Conservation (phyloP, 1,140 invertebrate species). For the Mesaphorura yosii region DNA sequence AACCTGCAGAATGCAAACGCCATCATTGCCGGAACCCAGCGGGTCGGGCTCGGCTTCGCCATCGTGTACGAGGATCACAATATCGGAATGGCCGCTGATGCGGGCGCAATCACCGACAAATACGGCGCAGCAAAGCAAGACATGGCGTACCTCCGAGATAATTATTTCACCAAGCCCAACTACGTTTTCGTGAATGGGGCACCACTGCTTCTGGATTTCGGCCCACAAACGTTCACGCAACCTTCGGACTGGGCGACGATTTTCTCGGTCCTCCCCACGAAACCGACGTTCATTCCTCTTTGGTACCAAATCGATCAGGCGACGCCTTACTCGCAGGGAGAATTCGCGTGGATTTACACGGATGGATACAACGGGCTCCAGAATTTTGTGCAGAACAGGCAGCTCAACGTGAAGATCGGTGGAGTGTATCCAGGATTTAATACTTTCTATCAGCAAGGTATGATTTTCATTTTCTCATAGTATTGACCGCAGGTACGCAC, state of each 20-base stretch:
- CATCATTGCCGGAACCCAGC: slow-evolving; percentile 1
- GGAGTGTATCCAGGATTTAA: no score
- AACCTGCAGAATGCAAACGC: slow-evolving; percentile 6
- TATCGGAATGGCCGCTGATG: slow-evolving; percentile 5
- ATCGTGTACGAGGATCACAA: no score
- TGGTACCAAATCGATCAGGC: slow-evolving; percentile 2
- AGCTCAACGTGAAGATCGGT: no score
- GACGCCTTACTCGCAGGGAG: slow-evolving; percentile 1
- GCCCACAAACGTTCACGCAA: background rate
- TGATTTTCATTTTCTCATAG: no score
- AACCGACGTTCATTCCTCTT: background rate
- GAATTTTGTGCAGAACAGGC: no score
- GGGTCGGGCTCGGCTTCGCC: slow-evolving; percentile 4
- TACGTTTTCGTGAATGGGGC: slow-evolving; percentile 2
- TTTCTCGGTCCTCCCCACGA: background rate
- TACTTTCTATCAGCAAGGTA: no score
- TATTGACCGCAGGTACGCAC: no score
- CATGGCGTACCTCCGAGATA: slow-evolving; percentile 8
- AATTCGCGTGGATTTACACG: slow-evolving; percentile 22
- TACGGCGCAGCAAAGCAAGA: background rate
- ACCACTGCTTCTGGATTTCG: no score
- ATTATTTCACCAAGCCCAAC: slow-evolving; percentile 5
- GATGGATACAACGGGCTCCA: slow-evolving; percentile 17
- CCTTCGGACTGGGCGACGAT: background rate
- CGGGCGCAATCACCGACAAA: slow-evolving; percentile 1